phyloP scores from a whole-genome alignment of 2,113 vertebrate genomes.

The Columba livia region DNA sequence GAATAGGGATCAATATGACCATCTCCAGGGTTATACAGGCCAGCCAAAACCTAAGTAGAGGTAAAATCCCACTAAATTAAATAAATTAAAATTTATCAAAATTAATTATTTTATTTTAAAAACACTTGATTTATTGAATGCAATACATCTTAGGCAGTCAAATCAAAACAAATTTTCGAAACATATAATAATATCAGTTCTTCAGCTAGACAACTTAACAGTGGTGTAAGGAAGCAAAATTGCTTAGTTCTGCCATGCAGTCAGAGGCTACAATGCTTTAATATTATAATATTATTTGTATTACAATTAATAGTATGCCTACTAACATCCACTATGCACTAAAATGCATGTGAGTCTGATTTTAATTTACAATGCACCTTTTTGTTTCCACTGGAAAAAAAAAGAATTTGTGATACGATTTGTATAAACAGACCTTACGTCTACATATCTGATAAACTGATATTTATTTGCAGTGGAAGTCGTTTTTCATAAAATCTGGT shows the following conservation, averaged over 20 bases:
- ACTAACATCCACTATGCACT: neutral
- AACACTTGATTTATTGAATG: neutral
- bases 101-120: neutral
- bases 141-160: neutral
- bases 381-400: neutral
- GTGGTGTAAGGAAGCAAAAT: neutral
- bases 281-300: neutral
- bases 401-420: neutral
- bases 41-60: constrained; percentile 86
- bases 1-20: constrained; percentile 99
- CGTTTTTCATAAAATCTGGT: neutral
- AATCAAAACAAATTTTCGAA: neutral
- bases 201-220: neutral
- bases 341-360: neutral
- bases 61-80: constrained; percentile 18
- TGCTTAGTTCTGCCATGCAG: neutral
- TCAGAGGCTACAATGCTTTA: neutral
- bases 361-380: neutral
- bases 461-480: neutral
- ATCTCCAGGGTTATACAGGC: constrained; percentile 93
- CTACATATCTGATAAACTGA: neutral
- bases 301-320: neutral
- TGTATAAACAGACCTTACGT: neutral
- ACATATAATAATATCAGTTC: neutral
- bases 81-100: neutral